Base-by-base conservation (phyloP, 2,797 vertebrate species). In the Lindbergichthys nudifrons region DNA sequence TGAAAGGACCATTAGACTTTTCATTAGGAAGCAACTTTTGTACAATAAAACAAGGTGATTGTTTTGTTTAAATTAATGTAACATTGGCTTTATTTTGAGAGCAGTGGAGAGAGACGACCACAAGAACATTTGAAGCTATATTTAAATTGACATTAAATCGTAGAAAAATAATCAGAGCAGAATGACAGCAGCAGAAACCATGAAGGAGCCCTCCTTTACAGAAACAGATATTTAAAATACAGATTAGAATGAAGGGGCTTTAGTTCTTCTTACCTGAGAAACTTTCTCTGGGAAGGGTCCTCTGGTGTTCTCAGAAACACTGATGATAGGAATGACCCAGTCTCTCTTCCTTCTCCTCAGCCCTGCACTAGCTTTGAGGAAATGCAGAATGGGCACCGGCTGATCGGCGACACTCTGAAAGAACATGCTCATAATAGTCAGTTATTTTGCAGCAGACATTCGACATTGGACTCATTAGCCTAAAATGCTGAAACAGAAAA, bases 321-420 rank as follows among this genome's bases (percentile, higher is more conserved):
- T 65, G 32, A 93, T 18, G 1, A 65, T 48, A 30, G 94, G 94
- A 77, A 94, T 91, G 19, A 93, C 77, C 94, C 94, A 95, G 8
- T 75, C 91, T 64, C 93, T 92, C 77, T 93, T 95, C 48, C 21
- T 83, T 64, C 93, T 90, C 46, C 11, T 92, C 52, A 89, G 72
- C 1, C 90, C 92, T 36, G 3, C 10, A 50, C 3, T 36, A 10
- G 79, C 58, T 30, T 73, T 84, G 3, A 77, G 88, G 62, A 94
- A 92, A 32, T 41, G 1, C 50, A 94, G n/a, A 48, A 92, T 19
- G 8, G 81, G 82, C 5, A 86, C 21, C 1, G 26, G 21, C 15
- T 30, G n/a, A 0, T 65, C 56, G 0, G 23, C 3, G 19, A 52
- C n/a, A 77, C 2, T 13, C 92, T 93, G 59, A 19, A 4, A 67